A percentile compares a stretch with the other conserved stretches of the same genome.
phyloP scores from a whole-genome alignment of 2,888 invertebrate species.

The Tipula lateralis region DNA sequence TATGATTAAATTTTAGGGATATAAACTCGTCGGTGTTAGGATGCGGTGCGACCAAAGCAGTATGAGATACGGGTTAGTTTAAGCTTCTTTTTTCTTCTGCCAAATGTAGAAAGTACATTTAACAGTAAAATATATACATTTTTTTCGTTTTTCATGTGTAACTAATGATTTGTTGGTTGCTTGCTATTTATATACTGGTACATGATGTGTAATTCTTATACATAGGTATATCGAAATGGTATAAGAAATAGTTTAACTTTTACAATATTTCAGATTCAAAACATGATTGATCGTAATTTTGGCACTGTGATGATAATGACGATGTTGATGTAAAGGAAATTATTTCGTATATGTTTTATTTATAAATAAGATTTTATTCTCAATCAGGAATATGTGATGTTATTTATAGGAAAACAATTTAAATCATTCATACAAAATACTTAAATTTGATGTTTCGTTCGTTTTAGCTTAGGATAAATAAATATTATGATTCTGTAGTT shows the following conservation, averaged over 20 bases:
- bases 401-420: not conserved
- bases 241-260: not conserved
- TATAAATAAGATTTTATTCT: not conserved
- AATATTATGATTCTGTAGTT: too few relatives aligned
- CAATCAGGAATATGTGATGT: not conserved
- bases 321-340: not conserved
- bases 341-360: not conserved
- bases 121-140: not conserved
- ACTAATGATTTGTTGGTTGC: not conserved
- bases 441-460: not conserved
- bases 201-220: not conserved
- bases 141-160: not conserved
- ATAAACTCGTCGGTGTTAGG: not conserved
- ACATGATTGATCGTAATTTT: not conserved
- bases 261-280: not conserved
- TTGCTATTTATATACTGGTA: not conserved
- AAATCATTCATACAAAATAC: not conserved
- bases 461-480: too few relatives aligned
- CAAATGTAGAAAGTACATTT: not conserved
- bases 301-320: not conserved
- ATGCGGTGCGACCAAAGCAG: not conserved
- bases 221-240: not conserved
- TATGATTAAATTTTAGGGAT: slow-evolving; percentile 19
- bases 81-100: not conserved
- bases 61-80: not conserved